Evolutionary conservation across 2,113 vertebrate genomes (phyloP).

Genomic region (Alligator sinensis): DNA sequence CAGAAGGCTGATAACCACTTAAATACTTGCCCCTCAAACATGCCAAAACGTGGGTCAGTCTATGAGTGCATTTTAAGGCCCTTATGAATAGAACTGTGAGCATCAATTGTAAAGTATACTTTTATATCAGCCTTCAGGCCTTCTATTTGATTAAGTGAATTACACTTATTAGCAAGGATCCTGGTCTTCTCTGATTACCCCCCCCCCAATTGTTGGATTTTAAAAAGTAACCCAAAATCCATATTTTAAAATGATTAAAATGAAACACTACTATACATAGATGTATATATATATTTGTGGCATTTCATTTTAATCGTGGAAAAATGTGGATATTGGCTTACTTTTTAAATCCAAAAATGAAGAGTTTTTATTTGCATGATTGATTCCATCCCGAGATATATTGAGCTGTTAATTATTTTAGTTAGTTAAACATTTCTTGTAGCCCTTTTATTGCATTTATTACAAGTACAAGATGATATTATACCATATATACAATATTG

Average conservation of each 20-base stretch:
- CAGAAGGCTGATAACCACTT: neutral
- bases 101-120: fast-evolving
- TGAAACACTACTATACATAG: no score
- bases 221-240: no score
- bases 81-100: neutral
- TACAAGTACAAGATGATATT: no score
- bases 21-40: neutral
- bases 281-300: no score
- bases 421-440: neutral
- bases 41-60: neutral
- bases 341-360: neutral
- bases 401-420: neutral
- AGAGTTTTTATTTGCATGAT: neutral
- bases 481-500: no score
- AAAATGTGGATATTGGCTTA: no score
- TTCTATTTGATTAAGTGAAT: neutral
- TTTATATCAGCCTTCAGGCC: neutral
- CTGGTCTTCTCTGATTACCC: no score
- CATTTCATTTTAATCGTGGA: no score
- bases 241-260: no score
- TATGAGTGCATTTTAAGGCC: neutral
- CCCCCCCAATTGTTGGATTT: no score
- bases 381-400: neutral
- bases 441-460: neutral
- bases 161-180: neutral